Evolutionary conservation across 2,888 invertebrate species (phyloP), one percentile per base, ranked within the genome.

Genomic region (Spodoptera exigua): DNA sequence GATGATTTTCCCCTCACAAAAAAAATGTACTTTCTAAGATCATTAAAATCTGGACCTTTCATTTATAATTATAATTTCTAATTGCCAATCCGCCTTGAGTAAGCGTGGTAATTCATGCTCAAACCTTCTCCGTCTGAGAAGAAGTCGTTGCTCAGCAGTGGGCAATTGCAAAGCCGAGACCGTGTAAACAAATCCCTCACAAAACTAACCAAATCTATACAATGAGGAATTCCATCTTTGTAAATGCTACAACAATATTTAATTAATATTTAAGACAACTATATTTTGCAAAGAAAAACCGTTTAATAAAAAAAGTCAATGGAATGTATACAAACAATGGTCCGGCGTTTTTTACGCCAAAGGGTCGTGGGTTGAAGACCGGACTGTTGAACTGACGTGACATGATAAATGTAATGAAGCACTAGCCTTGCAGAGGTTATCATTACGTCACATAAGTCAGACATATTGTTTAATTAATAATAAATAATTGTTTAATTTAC

Each of bases 231-330:
- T 27, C 9, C n/a, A n/a, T 27, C 7, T 27, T 5, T 27, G 7
- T 27, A 41, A 41, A 41, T n/a, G 2, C 1, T 35, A 48, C 27
- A 49, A 46, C 49, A 40, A 68, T 46, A 61, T 45, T 69, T 12
- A 47, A 51, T 43, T 47, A 55, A 41, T 44, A 48, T 57, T 41
- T 36, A 37, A 32, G 18, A 46, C 35, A 46, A 49, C 49, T 57
- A 45, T 55, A 35, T 21, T 48, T 37, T 10, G 17, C n/a, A n/a
- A n/a, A n/a, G n/a, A n/a, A 49, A 63, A 53, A 57, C 57, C n/a
- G n/a, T n/a, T n/a, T n/a, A 52, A 48, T 52, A 56, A 21, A 43
- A 62, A 59, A 53, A 58, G 45, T 46, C 58, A 70, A 53, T 35
- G 52, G 10, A 48, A 36, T 11, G 5, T 7, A 21, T 7, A 21